These are phyloP conservation scores for Dermolepida albohirtum DNA, from an alignment of 2,888 invertebrate genomes.

Conservation along the genomic window DNA sequence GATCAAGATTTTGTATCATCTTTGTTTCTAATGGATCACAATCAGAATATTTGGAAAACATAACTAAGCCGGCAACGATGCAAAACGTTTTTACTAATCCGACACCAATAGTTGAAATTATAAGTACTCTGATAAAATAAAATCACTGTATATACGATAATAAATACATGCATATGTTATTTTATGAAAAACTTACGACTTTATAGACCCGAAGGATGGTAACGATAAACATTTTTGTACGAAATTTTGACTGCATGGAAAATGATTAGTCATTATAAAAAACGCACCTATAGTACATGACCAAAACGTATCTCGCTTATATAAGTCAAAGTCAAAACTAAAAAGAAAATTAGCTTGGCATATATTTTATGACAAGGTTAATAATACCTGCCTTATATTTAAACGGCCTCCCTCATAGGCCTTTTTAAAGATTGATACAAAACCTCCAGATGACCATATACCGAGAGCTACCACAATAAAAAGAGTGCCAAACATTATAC, in stretches of 20 bases:
- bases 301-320: conserved; percentile 72
- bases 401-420: conserved; percentile 69
- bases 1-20: conserved; percentile 69
- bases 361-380: no score
- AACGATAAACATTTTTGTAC: conserved; percentile 74
- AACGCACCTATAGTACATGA: conserved; percentile 70
- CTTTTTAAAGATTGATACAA: conserved; percentile 69
- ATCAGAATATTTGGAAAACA: conserved; percentile 74
- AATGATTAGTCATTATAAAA: conserved; percentile 68
- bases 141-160: no score
- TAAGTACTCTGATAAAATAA: conserved; percentile 36
- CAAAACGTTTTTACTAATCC: conserved; percentile 70
- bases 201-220: conserved; percentile 63
- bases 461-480: conserved; percentile 70
- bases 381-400: conserved; percentile 68
- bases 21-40: conserved; percentile 74
- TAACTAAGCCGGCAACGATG: conserved; percentile 70
- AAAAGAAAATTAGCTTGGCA: conserved; percentile 46
- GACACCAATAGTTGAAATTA: conserved; percentile 63
- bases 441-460: conserved; percentile 66
- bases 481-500: conserved; percentile 68
- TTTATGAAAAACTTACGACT: conserved; percentile 28
- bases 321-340: conserved; percentile 72
- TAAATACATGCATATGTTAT: conserved; percentile 14
- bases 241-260: conserved; percentile 69